These are phyloP conservation scores for Setophaga petechia DNA, from an alignment of 2,113 vertebrate species.

Conservation along the genomic window DNA sequence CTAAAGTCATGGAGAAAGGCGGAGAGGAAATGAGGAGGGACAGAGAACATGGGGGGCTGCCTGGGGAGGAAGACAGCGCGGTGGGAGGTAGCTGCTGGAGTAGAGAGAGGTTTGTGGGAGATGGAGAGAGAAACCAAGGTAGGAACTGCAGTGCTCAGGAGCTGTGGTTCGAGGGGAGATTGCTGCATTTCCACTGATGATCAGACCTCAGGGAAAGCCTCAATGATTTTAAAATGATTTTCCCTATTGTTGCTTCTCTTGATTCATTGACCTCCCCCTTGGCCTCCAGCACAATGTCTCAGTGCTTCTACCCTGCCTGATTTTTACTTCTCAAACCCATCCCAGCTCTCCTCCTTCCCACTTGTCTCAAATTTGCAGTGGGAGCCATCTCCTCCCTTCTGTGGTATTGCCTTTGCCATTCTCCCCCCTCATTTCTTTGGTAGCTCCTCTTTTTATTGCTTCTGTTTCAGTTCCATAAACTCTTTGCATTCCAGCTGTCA, in stretches of 20 bases:
- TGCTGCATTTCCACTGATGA: background rate
- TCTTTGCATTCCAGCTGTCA: background rate
- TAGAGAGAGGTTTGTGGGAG: background rate
- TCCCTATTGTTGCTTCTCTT: background rate
- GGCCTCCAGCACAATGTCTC: background rate
- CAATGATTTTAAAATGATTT: background rate
- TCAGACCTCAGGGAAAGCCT: background rate
- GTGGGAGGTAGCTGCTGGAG: background rate
- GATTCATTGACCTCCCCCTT: background rate
- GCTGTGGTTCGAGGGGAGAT: background rate
- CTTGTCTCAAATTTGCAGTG: background rate
- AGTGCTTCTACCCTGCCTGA: background rate
- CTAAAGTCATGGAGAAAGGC: background rate
- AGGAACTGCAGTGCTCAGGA: rapidly evolving
- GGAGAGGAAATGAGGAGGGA: background rate
- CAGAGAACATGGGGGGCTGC: background rate
- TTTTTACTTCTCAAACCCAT: background rate
- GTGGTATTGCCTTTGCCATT: background rate
- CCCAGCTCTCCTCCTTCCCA: background rate
- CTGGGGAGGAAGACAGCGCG: rapidly evolving
- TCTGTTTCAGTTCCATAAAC: background rate
- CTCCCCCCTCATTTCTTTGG: rapidly evolving
- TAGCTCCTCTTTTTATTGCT: background rate
- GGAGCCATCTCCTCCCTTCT: background rate
- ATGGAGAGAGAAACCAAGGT: background rate